These are phyloP conservation scores for Drosophila nr. fundita DNA, from an alignment of 2,888 invertebrate species.

Conservation along the genomic window DNA sequence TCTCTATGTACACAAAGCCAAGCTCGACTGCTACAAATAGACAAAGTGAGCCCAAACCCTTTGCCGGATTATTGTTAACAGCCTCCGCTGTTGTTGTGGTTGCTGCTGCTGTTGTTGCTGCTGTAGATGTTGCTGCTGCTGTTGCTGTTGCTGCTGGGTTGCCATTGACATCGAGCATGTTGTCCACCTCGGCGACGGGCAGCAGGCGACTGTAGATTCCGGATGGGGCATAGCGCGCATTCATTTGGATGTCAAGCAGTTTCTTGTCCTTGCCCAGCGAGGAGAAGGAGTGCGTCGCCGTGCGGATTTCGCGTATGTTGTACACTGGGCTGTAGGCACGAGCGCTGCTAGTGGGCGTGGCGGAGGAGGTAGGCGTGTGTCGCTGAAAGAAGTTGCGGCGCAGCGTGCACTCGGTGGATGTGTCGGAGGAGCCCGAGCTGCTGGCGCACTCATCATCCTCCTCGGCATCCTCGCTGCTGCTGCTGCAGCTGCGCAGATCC, in stretches of 20 bases:
- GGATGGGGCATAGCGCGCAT: slow-evolving; percentile 72
- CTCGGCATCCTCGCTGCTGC: slow-evolving; percentile 67
- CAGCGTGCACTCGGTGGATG: slow-evolving; percentile 75
- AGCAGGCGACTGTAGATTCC: slow-evolving; percentile 60
- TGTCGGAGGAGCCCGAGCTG: slow-evolving; percentile 81
- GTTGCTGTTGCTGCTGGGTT: slow-evolving; percentile 37
- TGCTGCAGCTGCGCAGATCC: slow-evolving; percentile 74
- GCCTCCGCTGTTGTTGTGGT: slow-evolving; percentile 65
- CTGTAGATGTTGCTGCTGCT: neutral
- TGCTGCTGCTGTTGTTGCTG: slow-evolving; percentile 1
- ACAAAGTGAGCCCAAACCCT: slow-evolving; percentile 85
- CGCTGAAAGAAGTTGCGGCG: slow-evolving; percentile 64
- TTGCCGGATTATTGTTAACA: slow-evolving; percentile 84
- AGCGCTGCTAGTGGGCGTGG: slow-evolving; percentile 6
- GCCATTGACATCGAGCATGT: slow-evolving; percentile 59
- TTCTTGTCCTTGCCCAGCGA: slow-evolving; percentile 85
- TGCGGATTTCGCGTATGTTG: slow-evolving; percentile 85
- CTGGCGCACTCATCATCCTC: slow-evolving; percentile 75
- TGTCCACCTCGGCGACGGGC: slow-evolving; percentile 60
- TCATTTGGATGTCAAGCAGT: slow-evolving; percentile 83
- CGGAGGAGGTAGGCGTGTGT: slow-evolving; percentile 13
- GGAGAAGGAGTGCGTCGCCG: slow-evolving; percentile 84
- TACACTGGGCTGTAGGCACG: slow-evolving; percentile 84
- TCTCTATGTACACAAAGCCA: slow-evolving; percentile 37
- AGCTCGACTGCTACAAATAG: slow-evolving; percentile 78